Conservation (phyloP, 2,888 invertebrate species). For the Altica lythri region DNA sequence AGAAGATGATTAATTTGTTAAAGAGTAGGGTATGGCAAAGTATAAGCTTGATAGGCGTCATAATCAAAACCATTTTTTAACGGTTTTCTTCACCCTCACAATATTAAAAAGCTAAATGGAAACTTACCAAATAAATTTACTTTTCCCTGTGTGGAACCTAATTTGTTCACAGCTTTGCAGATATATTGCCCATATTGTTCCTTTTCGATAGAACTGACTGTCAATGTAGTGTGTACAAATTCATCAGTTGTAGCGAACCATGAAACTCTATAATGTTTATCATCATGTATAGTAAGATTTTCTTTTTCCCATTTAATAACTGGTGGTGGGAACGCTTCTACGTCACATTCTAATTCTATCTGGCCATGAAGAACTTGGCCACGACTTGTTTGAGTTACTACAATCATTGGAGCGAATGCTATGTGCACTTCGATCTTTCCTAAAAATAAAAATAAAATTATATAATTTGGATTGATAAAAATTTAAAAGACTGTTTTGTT, state of each 20-base stretch:
- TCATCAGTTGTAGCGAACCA: constrained; percentile 92
- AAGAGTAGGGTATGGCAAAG: too few species aligned
- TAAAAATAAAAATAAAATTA: constrained; percentile 28
- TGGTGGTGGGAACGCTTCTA: constrained; percentile 93
- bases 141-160: constrained; percentile 78
- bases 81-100: too few species aligned
- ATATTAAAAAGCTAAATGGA: too few species aligned
- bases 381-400: constrained; percentile 79
- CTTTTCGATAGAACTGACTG: constrained; percentile 87
- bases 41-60: too few species aligned
- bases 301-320: constrained; percentile 92
- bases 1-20: too few species aligned
- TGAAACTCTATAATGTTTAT: constrained; percentile 89
- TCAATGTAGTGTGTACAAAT: constrained; percentile 85
- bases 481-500: too few species aligned
- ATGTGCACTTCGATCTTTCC: constrained; percentile 86
- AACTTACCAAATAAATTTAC: constrained; percentile 85
- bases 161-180: constrained; percentile 87
- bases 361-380: constrained; percentile 91
- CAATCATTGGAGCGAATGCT: constrained; percentile 86
- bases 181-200: constrained; percentile 84
- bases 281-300: constrained; percentile 78
- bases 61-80: too few species aligned
- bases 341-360: constrained; percentile 93
- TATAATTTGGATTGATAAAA: too few species aligned